Evolutionary conservation across 2,888 invertebrate genomes (phyloP).

Genomic region (Caenorhabditis sulstoni): DNA sequence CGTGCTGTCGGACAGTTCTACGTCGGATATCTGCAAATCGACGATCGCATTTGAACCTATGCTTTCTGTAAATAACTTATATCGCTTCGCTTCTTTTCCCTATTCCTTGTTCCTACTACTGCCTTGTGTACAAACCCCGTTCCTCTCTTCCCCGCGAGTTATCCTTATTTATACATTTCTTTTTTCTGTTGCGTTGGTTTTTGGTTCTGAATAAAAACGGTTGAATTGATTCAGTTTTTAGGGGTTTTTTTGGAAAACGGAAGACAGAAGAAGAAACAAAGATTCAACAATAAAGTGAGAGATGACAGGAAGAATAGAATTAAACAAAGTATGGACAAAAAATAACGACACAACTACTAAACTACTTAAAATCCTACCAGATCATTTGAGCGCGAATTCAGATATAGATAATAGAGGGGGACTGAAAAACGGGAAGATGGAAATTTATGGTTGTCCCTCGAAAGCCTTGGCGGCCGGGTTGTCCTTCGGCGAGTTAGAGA

Average conservation of each 20-base stretch:
- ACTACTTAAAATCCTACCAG: conserved; percentile 4
- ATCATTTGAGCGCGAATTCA: neutral
- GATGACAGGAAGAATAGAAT: conserved; percentile 1
- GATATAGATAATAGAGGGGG: neutral
- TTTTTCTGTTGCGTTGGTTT: neutral
- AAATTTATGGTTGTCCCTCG: conserved; percentile 60
- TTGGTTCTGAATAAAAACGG: neutral
- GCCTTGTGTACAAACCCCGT: no score
- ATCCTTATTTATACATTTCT: neutral
- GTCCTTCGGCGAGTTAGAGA: conserved; percentile 76
- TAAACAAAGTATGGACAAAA: conserved; percentile 32
- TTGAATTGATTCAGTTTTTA: neutral
- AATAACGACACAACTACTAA: conserved; percentile 20
- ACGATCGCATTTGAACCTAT: conserved; percentile 36
- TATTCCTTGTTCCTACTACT: neutral
- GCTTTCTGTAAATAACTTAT: conserved; percentile 3
- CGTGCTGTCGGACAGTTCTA: conserved; percentile 78
- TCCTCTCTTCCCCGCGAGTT: neutral
- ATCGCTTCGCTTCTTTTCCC: neutral
- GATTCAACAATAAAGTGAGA: conserved; percentile 12
- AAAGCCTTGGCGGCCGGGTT: conserved; percentile 77
- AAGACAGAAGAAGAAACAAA: neutral
- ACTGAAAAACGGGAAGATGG: neutral
- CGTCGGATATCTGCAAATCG: conserved; percentile 68
- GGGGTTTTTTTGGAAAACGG: neutral